These are phyloP conservation scores for Serrognathus titanus DNA, from an alignment of 2,888 invertebrate species.

Conservation along the genomic window DNA sequence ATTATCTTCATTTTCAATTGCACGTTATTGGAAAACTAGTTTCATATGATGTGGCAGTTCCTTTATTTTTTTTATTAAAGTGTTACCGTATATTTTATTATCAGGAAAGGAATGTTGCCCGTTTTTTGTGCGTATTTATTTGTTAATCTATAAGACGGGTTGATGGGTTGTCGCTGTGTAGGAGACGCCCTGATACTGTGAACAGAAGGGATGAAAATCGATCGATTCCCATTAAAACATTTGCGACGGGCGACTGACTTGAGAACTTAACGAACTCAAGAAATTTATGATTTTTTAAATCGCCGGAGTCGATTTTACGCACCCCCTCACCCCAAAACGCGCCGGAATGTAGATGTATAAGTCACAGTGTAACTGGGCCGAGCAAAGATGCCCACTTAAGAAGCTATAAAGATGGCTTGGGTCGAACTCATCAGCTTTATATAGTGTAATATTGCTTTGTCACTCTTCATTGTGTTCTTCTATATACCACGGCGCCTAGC, in stretches of 20 bases:
- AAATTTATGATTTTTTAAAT: conserved; percentile 17
- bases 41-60: too few species aligned
- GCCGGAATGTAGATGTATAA: not conserved
- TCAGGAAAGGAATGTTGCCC: too few species aligned
- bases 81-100: too few species aligned
- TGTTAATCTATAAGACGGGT: conserved; percentile 40
- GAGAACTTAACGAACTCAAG: conserved; percentile 11
- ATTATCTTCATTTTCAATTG: too few species aligned
- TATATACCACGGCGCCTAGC: conserved; percentile 8
- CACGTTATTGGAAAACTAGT: too few species aligned
- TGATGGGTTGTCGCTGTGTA: conserved; percentile 16
- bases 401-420: conserved; percentile 12
- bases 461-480: conserved; percentile 14
- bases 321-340: not conserved
- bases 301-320: conserved; percentile 6
- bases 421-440: conserved; percentile 16
- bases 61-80: too few species aligned
- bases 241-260: conserved; percentile 21
- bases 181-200: not conserved
- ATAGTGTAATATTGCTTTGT: conserved; percentile 18
- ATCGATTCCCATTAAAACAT: conserved; percentile 22
- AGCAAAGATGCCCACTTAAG: conserved; percentile 17
- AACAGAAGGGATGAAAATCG: conserved; percentile 5
- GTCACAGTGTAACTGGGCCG: conserved; percentile 11
- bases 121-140: conserved; percentile 39